phyloP scores from a whole-genome alignment of 1,140 invertebrate species.

The Drosophila mayri region DNA sequence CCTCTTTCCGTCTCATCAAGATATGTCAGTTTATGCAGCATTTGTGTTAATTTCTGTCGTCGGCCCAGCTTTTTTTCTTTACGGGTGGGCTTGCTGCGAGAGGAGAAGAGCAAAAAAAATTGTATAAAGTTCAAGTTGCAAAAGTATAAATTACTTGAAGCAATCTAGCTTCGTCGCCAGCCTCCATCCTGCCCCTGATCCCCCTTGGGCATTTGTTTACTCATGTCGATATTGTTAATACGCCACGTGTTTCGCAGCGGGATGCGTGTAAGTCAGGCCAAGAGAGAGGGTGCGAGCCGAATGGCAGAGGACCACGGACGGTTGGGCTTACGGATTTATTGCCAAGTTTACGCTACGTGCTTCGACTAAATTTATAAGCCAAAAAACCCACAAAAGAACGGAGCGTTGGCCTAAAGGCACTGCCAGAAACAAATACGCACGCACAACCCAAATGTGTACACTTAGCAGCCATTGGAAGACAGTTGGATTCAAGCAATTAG shows the following conservation, averaged over 20 bases:
- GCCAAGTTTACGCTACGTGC: conserved; percentile 80
- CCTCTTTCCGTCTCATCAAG: conserved; percentile 57
- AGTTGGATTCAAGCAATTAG: conserved; percentile 41
- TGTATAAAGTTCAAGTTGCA: conserved; percentile 52
- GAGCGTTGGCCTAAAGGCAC: conserved; percentile 43
- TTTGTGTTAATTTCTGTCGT: conserved; percentile 80
- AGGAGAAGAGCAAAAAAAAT: conserved; percentile 11
- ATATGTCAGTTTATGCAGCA: conserved; percentile 76
- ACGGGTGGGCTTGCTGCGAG: conserved; percentile 28
- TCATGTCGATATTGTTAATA: conserved; percentile 82
- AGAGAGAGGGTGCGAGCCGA: conserved; percentile 7
- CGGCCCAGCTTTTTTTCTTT: conserved; percentile 55
- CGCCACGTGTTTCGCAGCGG: conserved; percentile 73
- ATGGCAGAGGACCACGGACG: conserved; percentile 33
- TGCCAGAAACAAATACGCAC: conserved; percentile 50
- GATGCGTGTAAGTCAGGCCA: conserved; percentile 22
- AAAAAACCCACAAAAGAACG: conserved; percentile 61
- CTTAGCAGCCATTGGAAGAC: conserved; percentile 35
- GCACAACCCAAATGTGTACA: conserved; percentile 33
- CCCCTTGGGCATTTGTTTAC: conserved; percentile 73
- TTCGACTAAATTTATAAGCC: conserved; percentile 77
- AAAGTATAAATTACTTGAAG: conserved; percentile 79
- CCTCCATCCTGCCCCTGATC: conserved; percentile 21
- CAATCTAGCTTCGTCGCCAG: conserved; percentile 9
- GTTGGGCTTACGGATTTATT: conserved; percentile 76